Percentiles rank a stretch among this genome's conserved stretches.
Conservation (phyloP, 2,888 invertebrate genomes). For the Hanleya hanleyi region DNA sequence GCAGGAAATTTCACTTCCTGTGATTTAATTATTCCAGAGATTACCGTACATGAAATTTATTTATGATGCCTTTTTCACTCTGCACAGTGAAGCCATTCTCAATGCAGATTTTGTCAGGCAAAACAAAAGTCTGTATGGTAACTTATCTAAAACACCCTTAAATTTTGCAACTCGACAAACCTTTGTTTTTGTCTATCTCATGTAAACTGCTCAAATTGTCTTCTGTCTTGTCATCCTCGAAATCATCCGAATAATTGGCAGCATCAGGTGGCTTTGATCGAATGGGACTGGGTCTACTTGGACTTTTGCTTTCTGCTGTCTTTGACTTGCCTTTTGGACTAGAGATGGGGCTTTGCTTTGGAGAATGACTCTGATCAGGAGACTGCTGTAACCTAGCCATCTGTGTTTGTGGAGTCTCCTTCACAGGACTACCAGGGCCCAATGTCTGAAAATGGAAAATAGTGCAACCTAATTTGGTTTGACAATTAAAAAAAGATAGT, state of each 20-base stretch:
- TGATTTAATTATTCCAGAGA: no score
- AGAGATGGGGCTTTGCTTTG: background rate
- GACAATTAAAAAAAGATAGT: no score
- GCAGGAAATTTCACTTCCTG: no score
- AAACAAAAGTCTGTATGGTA: no score
- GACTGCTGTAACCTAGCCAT: background rate
- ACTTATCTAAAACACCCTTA: no score
- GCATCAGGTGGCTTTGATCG: conserved; percentile 27
- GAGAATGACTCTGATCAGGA: background rate
- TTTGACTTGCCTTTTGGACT: background rate
- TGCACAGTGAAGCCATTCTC: no score
- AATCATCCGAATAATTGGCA: conserved; percentile 52
- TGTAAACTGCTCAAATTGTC: conserved; percentile 55
- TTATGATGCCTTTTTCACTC: no score
- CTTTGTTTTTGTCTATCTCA: conserved; percentile 40
- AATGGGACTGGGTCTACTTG: conserved; percentile 34
- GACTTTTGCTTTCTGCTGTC: conserved; percentile 7
- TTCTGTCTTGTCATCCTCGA: conserved; percentile 55
- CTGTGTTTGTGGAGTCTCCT: background rate
- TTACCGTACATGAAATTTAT: no score
- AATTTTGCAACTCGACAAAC: no score
- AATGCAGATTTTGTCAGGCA: no score
- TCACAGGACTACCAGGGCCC: background rate
- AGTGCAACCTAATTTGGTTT: no score
- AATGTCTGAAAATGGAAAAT: conserved; percentile 1